These are phyloP conservation scores for Hesperia comma DNA, from an alignment of 2,888 invertebrate genomes.

Conservation along the genomic window DNA sequence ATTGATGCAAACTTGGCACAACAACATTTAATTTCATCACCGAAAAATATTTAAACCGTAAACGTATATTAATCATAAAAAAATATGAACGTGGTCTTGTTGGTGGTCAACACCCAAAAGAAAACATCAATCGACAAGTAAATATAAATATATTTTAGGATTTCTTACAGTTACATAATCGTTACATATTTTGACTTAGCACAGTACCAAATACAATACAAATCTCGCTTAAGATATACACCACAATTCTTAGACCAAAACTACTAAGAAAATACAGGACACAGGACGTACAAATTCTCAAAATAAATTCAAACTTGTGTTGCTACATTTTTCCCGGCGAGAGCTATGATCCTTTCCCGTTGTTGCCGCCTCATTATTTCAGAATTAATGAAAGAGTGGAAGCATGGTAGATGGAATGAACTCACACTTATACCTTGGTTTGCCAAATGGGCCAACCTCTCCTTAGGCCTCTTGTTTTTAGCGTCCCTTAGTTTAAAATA, in stretches of 20 bases:
- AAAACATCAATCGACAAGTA: background rate
- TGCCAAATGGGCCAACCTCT: conserved; percentile 55
- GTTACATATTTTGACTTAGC: conserved; percentile 70
- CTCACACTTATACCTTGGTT: conserved; percentile 69
- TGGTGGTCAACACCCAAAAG: no score
- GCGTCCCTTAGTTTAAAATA: conserved; percentile 61
- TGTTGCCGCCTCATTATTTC: conserved; percentile 63
- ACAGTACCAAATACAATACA: conserved; percentile 58
- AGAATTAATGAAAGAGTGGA: conserved; percentile 66
- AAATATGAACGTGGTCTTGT: no score
- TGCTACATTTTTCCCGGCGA: conserved; percentile 39
- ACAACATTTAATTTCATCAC: no score
- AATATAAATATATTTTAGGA: conserved; percentile 42
- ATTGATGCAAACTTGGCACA: no score
- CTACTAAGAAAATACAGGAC: conserved; percentile 42
- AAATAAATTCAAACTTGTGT: conserved; percentile 36
- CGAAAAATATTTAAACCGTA: no score
- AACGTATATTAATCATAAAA: no score
- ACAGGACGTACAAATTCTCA: conserved; percentile 32
- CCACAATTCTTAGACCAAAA: conserved; percentile 54
- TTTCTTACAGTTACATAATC: conserved; percentile 59
- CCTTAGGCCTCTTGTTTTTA: conserved; percentile 58
- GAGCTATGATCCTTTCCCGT: conserved; percentile 49
- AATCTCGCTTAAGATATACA: conserved; percentile 52
- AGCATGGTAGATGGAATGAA: conserved; percentile 74